Evolutionary conservation across 2,797 vertebrate genomes (phyloP), one percentile per base, ranked within the genome.

Genomic region (Cyclopterus lumpus): DNA sequence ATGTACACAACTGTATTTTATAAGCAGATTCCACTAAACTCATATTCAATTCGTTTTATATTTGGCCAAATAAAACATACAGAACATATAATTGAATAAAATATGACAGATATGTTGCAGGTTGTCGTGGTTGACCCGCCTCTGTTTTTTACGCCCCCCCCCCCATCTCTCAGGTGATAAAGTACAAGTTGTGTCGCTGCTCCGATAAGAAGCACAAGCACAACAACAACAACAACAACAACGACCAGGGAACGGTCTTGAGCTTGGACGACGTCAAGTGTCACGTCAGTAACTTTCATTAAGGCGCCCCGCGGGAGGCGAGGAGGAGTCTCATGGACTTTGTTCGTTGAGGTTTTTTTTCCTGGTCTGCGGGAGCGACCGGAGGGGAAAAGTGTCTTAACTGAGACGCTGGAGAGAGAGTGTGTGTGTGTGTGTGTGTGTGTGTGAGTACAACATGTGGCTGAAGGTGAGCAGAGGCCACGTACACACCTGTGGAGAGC

Each of bases 231-330:
- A 96, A 93, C 93, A 97, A 95, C 90, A 95, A 95, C 90, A 95
- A 94, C 0, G 96, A 98, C 93, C 97, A 97, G 82, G 96, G 96
- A 8, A 96, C 97, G 0, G 95, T 97, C 0, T 95, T 99, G 82
- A 97, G 97, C 91, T 93, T 99, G 92, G 98, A 99, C 0, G 97
- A 99, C 22, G 97, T 99, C 88, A 99, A 99, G 79, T 97, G 97
- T 93, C 98, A 99, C 20, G 97, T 99, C 90, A 97, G 97, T 93
- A 95, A 95, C 90, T 95, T 95, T 80, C 95, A 94, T 73, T 96
- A 90, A n/a, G 81, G 62, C 80, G 28, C 65, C 67, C n/a, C n/a
- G n/a, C 26, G 72, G 70, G 73, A 64, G 5, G 5, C 1, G 65
- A 67, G 66, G 55, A 16, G 44, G 44, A 3, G 44, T 53, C 67